A percentile compares a stretch with the other conserved stretches of the same genome.
These are phyloP conservation scores for Genyomyrus donnyi DNA, from an alignment of 2,113 vertebrate genomes.

Conservation along the genomic window DNA sequence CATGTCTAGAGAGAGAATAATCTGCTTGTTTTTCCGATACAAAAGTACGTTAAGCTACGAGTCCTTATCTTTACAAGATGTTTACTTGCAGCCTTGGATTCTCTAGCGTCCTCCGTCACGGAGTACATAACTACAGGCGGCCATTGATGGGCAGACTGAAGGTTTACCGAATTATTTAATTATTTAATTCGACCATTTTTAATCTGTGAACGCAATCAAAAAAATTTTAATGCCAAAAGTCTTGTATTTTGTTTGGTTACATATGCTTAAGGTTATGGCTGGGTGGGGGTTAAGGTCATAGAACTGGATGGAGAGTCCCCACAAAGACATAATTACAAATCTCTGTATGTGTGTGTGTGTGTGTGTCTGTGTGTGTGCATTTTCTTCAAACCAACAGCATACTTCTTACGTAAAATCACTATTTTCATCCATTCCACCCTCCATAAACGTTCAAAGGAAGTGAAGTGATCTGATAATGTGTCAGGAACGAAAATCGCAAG, in stretches of 20 bases:
- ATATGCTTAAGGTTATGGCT: no score
- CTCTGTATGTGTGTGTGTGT: neutral
- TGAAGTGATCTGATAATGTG: slow-evolving; percentile 17
- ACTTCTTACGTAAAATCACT: neutral
- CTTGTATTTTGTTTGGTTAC: no score
- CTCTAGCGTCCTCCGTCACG: neutral
- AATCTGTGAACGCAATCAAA: no score
- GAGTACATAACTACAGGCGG: neutral
- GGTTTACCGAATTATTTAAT: neutral
- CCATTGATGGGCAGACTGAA: neutral
- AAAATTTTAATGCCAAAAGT: no score
- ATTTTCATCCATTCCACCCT: neutral
- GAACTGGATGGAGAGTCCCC: no score
- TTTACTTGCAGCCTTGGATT: neutral
- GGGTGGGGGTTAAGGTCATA: no score
- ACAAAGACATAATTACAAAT: no score
- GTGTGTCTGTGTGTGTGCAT: neutral
- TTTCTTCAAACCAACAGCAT: neutral
- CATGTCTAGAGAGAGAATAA: neutral
- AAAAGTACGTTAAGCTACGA: neutral
- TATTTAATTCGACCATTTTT: neutral
- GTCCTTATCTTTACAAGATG: neutral
- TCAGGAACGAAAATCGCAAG: slow-evolving; percentile 13
- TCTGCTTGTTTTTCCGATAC: neutral
- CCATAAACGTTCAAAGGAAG: slow-evolving; percentile 12